Evolutionary conservation across 30 jellyfish, hydroid and myxozoan genomes (phyloP), one percentile per base, ranked within the genome.

Genomic region (Hydra vulgaris): DNA sequence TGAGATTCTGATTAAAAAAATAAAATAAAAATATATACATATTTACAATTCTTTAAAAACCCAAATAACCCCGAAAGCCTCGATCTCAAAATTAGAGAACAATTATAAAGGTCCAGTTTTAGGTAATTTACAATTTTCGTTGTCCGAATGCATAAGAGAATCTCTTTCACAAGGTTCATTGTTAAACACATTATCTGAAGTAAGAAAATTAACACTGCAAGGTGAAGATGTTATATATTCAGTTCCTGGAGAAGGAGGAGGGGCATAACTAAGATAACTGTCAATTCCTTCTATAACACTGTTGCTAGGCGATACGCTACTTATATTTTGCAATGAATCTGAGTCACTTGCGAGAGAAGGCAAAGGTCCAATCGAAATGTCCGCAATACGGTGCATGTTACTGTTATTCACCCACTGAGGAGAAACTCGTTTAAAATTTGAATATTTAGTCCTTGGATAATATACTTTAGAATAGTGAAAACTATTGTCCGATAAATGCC

Each of bases 191-290:
- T 40, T 40, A 40, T 40, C 61, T 40, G 61, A 3, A 3, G 61
- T 3, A 40, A 40, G 61, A 40, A 40, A 40, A 12, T 40, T 40
- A 5, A 12, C 12, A 40, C 12, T 12, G 12, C 12, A 12, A 40
- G 61, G 12, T 40, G 61, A 3, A 40, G 61, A 68, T 15, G 84
- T 18, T 21, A 74, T 1, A 80, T 21, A 80, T 70, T 80, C 87
- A 21, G 66, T 55, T 15, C 85, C 83, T 18, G 86, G 85, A 12
- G 87, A 80, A 18, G 87, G 87, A 12, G 87, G 87, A 21, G 87
- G 86, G n/a, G 84, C 85, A 55, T 80, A 80, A 21, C 21, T 40
- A 70, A 23, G 24, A 66, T 66, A 80, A 70, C 71, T 26, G 61
- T 54, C 83, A 25, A 23, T 70, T 3, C 7, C 67, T 24, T 23